Base-by-base conservation (phyloP, 1,140 invertebrate species). In the Drosophila tani region DNA sequence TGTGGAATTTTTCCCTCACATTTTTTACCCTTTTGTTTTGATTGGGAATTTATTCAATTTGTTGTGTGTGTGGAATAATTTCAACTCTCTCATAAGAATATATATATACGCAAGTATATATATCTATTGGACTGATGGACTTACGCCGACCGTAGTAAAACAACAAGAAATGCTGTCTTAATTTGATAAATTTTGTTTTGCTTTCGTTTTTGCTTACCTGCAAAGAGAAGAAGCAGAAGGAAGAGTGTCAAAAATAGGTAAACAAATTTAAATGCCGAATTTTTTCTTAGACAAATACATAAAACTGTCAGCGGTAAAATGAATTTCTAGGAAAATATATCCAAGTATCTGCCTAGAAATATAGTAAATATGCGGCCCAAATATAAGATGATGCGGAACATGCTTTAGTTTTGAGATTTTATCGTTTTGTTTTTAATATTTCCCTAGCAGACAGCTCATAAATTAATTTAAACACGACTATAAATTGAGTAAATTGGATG, bases 141-240 rank as follows among this genome's bases (percentile, higher is more conserved):
- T 86, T 86, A 86, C 83, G 80, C 57, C 43, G 49, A 49, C 74
- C 59, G 11, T n/a, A 9, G 24, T 32, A 53, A 27, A 53, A 55
- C 40, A 59, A 66, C 46, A 58, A 41, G 29, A 41, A 15, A 40
- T 24, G 21, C 17, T 62, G 40, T 58, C 29, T 45, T 49, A 47
- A 50, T 78, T 55, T 51, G 65, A 65, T 50, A 45, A 57, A 47
- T 50, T 53, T 24, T 53, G 47, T 68, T 49, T 68, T 78, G 32
- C 64, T 76, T 63, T 79, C n/a, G 38, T 81, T 62, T 71, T 71
- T 66, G 81, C 84, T 88, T 88, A 88, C 84, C 84, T 88, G 85
- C 64, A 88, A 90, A 81, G 74, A 88, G 51, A 88, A 69, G 68
- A 59, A 77, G 55, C 43, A 47, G 47, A 55, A 53, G n/a, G 24